A percentile compares a stretch with the other conserved stretches of the same genome.
These are phyloP conservation scores for Mus pahari DNA, from an alignment of 2,113 vertebrate species.

Conservation along the genomic window DNA sequence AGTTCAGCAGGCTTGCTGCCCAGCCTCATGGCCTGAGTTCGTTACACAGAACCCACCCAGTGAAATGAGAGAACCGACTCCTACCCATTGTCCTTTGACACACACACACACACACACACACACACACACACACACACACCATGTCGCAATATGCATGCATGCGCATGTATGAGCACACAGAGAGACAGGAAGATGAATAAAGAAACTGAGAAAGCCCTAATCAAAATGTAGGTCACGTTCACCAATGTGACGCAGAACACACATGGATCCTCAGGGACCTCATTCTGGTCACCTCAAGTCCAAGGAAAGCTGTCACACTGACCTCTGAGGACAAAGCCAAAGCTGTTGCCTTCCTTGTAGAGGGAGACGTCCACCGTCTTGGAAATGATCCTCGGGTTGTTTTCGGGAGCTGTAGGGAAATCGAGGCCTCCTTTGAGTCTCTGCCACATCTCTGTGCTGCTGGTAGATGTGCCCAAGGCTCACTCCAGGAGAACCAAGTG, in stretches of 20 bases:
- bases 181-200: neutral
- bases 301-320: constrained; percentile 61
- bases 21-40: neutral
- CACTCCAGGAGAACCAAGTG: neutral
- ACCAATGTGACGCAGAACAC: neutral
- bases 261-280: neutral
- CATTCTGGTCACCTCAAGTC: fast-evolving
- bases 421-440: constrained; percentile 52
- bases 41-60: neutral
- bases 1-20: neutral
- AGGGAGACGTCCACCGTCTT: constrained; percentile 96
- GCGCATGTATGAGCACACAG: neutral
- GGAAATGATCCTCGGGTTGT: constrained; percentile 91
- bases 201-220: neutral
- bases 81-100: neutral
- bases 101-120: neutral
- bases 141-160: neutral
- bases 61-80: neutral
- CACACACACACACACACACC: neutral
- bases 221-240: neutral
- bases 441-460: neutral
- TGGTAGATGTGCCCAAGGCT: neutral
- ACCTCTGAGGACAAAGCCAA: constrained; percentile 98
- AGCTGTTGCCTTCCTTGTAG: constrained; percentile 97
- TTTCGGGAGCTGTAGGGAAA: constrained; percentile 90